A percentile compares a stretch with the other conserved stretches of the same genome.
These are phyloP conservation scores for Drosophila kurseongensis DNA, from an alignment of 1,140 invertebrate species.

Conservation along the genomic window DNA sequence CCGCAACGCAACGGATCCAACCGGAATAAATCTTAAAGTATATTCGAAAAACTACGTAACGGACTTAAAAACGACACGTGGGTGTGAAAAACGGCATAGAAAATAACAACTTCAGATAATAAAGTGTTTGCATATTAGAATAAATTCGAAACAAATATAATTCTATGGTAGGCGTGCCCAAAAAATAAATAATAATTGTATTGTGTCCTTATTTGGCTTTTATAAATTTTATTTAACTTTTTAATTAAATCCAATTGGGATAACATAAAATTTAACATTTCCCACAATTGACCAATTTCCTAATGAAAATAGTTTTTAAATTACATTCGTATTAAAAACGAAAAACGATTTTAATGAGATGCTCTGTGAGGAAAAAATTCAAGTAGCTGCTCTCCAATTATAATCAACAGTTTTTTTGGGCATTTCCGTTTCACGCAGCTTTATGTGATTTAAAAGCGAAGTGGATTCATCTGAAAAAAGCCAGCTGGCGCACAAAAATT, in stretches of 20 bases:
- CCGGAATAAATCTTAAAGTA: neutral
- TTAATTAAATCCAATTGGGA: too few relatives aligned
- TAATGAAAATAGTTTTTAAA: neutral
- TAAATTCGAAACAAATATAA: slow-evolving; percentile 37
- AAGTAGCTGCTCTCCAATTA: slow-evolving; percentile 15
- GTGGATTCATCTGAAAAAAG: neutral
- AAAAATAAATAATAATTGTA: neutral
- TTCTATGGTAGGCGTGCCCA: slow-evolving; percentile 16
- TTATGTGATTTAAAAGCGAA: slow-evolving; percentile 1
- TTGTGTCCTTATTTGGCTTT: too few relatives aligned
- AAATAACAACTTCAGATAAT: slow-evolving; percentile 32
- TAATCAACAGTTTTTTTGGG: slow-evolving; percentile 17
- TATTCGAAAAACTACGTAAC: slow-evolving; percentile 30
- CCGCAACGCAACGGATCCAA: slow-evolving; percentile 37
- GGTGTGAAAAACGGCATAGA: slow-evolving; percentile 19
- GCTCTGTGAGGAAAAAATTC: neutral
- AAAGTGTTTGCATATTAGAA: slow-evolving; percentile 42
- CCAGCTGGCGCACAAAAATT: slow-evolving; percentile 8
- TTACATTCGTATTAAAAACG: neutral
- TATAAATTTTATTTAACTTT: too few relatives aligned
- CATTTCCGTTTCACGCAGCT: slow-evolving; percentile 10
- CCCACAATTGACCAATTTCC: neutral
- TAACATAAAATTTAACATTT: too few relatives aligned
- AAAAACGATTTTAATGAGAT: slow-evolving; percentile 17
- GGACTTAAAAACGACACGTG: slow-evolving; percentile 24